Base-by-base conservation (phyloP, 2,797 vertebrate species). In the Protonibea diacanthus region DNA sequence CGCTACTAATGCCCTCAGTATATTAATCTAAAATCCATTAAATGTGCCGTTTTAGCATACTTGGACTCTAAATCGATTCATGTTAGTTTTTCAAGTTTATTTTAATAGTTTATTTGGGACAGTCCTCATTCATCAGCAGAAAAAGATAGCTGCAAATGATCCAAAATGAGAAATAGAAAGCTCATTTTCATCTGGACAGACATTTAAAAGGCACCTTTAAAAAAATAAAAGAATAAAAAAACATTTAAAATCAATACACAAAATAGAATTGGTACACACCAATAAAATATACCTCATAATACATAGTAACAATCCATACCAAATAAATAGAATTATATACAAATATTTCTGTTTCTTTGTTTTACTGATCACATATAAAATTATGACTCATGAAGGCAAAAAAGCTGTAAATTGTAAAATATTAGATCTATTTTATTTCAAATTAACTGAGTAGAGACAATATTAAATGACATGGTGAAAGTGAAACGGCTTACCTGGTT, bases 401-500 rank as follows among this genome's bases (percentile, higher is more conserved):
- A 42, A 29, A 23, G 17, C n/a, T 44, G 25, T 18, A 55, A 42
- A 20, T 7, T 2, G 3, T 6, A 47, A 42, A 47, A 38, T 33
- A 20, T 42, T 21, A 29, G 20, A 4, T 72, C 8, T 48, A 20
- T 65, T 44, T 27, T 44, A 29, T 60, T 65, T 52, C 1, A 29
- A 25, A 33, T 40, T 33, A 25, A 60, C 42, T 70, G 20, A 27
- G 7, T 18, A 33, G 18, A 40, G 20, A 57, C 40, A 3, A 12
- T n/a, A 29, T 70, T 2, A 9, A 25, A 48, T 42, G 38, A 45
- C 21, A 69, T 42, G 51, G 52, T 60, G 18, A 5, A 18, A 15
- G 10, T 47, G 59, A 56, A 29, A 21, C 14, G 8, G 11, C 18
- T 40, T 44, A 52, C 48, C 44, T 64, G 75, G 23, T 67, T 71